These are phyloP conservation scores for Erithacus rubecula DNA, from an alignment of 2,797 vertebrate genomes.

Conservation along the genomic window DNA sequence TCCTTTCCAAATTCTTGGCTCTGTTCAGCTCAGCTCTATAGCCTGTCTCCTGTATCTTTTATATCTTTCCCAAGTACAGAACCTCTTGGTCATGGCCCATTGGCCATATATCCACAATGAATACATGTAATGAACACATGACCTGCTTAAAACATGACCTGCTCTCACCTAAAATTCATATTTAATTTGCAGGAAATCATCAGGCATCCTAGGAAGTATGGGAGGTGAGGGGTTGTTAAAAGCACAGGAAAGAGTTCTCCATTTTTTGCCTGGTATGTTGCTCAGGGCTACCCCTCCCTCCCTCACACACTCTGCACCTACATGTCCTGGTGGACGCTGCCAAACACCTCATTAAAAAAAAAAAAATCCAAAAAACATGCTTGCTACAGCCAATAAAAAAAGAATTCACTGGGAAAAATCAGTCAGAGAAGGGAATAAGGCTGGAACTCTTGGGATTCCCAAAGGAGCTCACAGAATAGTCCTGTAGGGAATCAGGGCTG, in stretches of 20 bases:
- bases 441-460: neutral
- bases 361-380: neutral
- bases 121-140: neutral
- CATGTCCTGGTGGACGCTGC: neutral
- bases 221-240: neutral
- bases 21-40: neutral
- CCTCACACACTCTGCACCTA: conserved; percentile 21
- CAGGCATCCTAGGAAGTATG: neutral
- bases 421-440: neutral
- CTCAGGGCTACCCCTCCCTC: conserved; percentile 33
- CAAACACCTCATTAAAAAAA: conserved; percentile 18
- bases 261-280: conserved; percentile 42
- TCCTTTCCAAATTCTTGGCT: neutral
- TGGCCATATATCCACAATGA: neutral
- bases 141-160: neutral
- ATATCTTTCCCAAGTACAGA: neutral
- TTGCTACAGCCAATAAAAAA: neutral
- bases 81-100: neutral
- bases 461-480: neutral
- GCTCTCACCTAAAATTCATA: neutral
- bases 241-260: neutral
- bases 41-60: neutral
- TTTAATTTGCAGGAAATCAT: neutral
- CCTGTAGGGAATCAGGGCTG: neutral
- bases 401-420: neutral